These are phyloP conservation scores for Drosophila lacertosa DNA, from an alignment of 1,140 invertebrate species.

Conservation along the genomic window DNA sequence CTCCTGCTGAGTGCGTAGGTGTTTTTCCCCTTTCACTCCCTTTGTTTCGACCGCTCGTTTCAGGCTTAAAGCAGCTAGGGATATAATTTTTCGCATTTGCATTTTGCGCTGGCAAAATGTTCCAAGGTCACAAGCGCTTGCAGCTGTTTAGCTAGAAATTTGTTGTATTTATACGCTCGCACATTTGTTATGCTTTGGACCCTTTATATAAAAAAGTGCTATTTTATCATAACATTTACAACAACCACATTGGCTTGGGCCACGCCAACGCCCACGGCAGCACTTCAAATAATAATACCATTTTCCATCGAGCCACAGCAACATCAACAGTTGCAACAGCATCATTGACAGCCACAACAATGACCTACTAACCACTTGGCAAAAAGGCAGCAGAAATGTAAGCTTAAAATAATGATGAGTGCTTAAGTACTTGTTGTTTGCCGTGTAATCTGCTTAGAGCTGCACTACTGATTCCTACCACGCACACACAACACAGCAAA, in stretches of 20 bases:
- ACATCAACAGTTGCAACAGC: not conserved
- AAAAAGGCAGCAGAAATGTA: not conserved
- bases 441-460: too few relatives aligned
- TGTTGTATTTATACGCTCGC: not conserved
- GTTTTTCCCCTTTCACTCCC: not conserved
- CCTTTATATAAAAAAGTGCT: too few relatives aligned
- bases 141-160: conserved; percentile 6
- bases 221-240: too few relatives aligned
- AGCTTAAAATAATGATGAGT: not conserved
- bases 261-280: not conserved
- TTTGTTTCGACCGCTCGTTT: not conserved
- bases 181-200: too few relatives aligned
- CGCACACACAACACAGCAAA: not conserved
- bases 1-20: not conserved
- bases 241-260: too few relatives aligned
- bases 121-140: conserved; percentile 11
- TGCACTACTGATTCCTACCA: too few relatives aligned
- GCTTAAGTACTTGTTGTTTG: too few relatives aligned
- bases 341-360: conserved; percentile 26
- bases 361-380: conserved; percentile 28
- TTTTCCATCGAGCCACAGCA: conserved; percentile 9
- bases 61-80: not conserved
- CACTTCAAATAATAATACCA: not conserved
- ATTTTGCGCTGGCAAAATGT: not conserved
- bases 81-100: not conserved